A percentile compares a stretch with the other conserved stretches of the same genome.
Conservation (phyloP, 2,797 vertebrate species). For the Acropternis orthonyx region DNA sequence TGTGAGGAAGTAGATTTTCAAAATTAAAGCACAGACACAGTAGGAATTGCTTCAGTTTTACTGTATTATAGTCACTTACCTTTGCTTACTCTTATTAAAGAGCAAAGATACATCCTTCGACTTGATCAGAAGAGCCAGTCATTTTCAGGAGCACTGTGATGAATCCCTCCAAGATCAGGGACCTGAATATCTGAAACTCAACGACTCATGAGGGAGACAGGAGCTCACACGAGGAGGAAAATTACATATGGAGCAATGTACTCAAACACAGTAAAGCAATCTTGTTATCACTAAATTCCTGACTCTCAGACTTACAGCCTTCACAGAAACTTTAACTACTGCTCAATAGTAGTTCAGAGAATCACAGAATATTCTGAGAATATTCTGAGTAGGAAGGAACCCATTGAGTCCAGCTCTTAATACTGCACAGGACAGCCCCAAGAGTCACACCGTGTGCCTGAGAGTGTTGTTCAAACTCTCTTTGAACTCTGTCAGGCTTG, state of each 20-base stretch:
- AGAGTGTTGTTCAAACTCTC: not conserved
- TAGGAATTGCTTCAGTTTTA: not conserved
- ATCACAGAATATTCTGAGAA: not conserved
- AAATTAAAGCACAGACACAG: not conserved
- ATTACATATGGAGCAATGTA: not conserved
- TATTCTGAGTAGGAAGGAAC: not conserved
- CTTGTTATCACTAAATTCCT: not conserved
- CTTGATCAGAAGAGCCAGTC: not conserved
- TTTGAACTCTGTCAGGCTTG: not conserved
- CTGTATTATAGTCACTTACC: not conserved
- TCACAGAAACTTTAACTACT: not conserved
- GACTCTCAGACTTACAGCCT: not conserved
- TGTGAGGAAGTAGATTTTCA: not conserved
- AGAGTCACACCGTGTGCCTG: not conserved
- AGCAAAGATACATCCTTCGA: accelerated
- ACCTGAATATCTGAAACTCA: not conserved
- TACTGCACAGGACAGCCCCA: not conserved
- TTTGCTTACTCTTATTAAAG: not conserved
- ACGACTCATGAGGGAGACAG: not conserved
- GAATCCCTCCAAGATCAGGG: not conserved
- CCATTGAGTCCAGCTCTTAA: not conserved
- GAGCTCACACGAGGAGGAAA: not conserved
- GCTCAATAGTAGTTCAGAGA: not conserved
- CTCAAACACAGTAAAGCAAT: not conserved
- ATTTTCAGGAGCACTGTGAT: not conserved